Evolutionary conservation across 1,140 invertebrate genomes (phyloP).

Genomic region (Latrodectus geometricus): DNA sequence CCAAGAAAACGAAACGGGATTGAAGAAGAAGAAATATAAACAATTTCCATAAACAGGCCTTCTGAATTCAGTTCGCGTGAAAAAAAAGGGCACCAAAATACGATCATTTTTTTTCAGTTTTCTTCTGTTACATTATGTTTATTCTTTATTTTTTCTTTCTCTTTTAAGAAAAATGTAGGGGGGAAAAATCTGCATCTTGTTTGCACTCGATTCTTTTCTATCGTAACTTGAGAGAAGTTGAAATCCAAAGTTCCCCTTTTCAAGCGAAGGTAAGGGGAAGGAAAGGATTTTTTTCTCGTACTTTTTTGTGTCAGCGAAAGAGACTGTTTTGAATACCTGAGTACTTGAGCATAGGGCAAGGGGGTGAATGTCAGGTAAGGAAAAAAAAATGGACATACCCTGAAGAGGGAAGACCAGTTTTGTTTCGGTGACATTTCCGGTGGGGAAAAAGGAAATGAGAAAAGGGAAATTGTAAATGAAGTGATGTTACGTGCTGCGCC

Average conservation of each 20-base stretch:
- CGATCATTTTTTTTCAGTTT: conserved; percentile 27
- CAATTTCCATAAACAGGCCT: conserved; percentile 59
- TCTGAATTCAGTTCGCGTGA: conserved; percentile 52
- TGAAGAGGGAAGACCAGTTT: no score
- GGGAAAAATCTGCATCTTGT: conserved; percentile 52
- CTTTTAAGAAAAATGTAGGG: background rate
- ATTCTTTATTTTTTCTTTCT: background rate
- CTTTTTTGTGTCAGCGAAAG: background rate
- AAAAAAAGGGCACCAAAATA: conserved; percentile 9
- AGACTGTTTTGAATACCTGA: background rate
- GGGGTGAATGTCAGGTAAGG: background rate
- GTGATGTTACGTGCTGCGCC: no score
- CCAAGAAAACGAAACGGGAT: background rate
- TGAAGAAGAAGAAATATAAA: conserved; percentile 5
- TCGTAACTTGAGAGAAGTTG: conserved; percentile 40
- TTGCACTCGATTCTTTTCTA: conserved; percentile 53
- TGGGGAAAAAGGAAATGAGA: no score
- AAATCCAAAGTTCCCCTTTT: conserved; percentile 14
- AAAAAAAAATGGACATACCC: no score
- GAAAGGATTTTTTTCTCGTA: conserved; percentile 2
- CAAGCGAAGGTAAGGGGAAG: no score
- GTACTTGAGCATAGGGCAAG: background rate
- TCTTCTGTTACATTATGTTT: conserved; percentile 6
- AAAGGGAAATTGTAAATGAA: no score
- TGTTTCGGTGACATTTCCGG: no score